Evolutionary conservation across 2,888 invertebrate species (phyloP), one percentile per base, ranked within the genome.

Genomic region (Lithophane socia): DNA sequence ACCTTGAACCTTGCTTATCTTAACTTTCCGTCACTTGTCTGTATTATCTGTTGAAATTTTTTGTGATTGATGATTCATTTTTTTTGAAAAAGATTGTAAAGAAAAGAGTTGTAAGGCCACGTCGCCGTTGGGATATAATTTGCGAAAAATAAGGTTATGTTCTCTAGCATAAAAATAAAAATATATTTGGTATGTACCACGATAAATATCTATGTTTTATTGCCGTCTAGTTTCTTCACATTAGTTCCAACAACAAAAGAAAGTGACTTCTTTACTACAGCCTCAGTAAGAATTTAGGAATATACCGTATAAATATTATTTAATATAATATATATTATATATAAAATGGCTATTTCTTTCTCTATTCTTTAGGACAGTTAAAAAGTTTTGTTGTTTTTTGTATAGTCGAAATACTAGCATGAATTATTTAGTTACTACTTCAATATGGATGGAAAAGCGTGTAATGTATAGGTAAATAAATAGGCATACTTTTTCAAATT

Each of bases 11-110:
- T 68, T 67, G 54, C 29, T 44, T 72, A 16, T 58, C n/a, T 52
- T 21, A 49, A 72, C 7, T 49, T 64, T 61, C 47, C 9, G 13
- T n/a, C 58, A 42, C 60, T 58, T 44, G 9, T 56, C 61, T 58
- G 24, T 60, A 42, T 68, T 72, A 24, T 69, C 65, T 69, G n/a
- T 66, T 29, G 24, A 72, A 60, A 47, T 49, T 65, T 4, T 44
- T 83, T 60, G 61, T 70, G 80, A 82, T 82, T 84, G 37, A 82
- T 84, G 80, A 52, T 52, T 29, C 12, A 70, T 80, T 63, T 3
- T 77, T 81, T 67, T 66, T 66, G 18, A 42, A 24, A 75, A 60
- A 64, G 58, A 37, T 65, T 52, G 16, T 24, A 44, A 67, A n/a
- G 44, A 49, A 60, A 61, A 63, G 52, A 24, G 47, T 47, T 47